Evolutionary conservation across 2,888 invertebrate species (phyloP).

Genomic region (Eupithecia subumbrata): DNA sequence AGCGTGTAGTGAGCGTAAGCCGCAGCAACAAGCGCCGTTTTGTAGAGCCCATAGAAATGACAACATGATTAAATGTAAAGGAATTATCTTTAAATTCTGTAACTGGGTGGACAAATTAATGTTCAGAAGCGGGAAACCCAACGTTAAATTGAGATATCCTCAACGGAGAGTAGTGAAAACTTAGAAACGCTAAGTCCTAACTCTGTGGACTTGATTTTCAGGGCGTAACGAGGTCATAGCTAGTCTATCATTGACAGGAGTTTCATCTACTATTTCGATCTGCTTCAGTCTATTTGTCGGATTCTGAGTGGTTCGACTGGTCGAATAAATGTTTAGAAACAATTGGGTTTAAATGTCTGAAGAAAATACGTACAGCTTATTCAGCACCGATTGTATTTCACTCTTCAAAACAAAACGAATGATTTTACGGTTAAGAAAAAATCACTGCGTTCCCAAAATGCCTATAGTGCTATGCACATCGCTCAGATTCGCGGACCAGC

Average conservation of each 20-base stretch:
- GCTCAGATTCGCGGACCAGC: slow-evolving; percentile 34
- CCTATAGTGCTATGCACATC: background rate
- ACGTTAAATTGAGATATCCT: slow-evolving; percentile 74
- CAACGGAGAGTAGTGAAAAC: slow-evolving; percentile 72
- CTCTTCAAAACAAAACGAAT: background rate
- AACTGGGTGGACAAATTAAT: slow-evolving; percentile 67
- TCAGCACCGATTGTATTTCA: background rate
- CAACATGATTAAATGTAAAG: slow-evolving; percentile 34
- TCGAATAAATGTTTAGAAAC: background rate
- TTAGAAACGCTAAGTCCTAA: slow-evolving; percentile 78
- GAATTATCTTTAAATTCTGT: slow-evolving; percentile 46
- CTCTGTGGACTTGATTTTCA: slow-evolving; percentile 23
- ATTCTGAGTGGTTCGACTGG: background rate
- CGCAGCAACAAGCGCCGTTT: background rate
- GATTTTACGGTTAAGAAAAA: background rate
- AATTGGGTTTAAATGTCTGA: background rate
- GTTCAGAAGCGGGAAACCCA: slow-evolving; percentile 68
- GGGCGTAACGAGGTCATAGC: slow-evolving; percentile 19
- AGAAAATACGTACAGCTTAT: background rate
- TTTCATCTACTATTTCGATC: background rate
- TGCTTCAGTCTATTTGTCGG: background rate
- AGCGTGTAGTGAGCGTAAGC: background rate
- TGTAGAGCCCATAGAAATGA: slow-evolving; percentile 23
- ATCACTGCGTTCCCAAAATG: background rate
- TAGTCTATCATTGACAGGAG: slow-evolving; percentile 11